phyloP scores from a whole-genome alignment of 2,113 vertebrate genomes.

The Psilopogon haemacephalus region DNA sequence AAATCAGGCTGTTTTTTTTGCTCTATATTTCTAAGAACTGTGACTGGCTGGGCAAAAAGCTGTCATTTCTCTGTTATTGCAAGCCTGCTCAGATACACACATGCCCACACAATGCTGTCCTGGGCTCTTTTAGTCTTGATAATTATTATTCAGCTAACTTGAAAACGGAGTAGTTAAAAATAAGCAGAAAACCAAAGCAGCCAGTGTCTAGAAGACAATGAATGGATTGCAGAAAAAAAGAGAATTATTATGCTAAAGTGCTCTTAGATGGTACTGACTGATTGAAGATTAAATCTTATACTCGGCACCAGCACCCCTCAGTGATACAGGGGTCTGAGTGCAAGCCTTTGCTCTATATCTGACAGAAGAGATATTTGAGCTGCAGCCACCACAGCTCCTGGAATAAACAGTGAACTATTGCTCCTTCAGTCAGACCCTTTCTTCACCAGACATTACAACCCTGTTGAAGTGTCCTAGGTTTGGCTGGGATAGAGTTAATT shows the following conservation, averaged over 20 bases:
- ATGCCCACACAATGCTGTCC: neutral
- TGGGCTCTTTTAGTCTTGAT: neutral
- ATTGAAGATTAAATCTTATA: neutral
- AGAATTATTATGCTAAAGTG: neutral
- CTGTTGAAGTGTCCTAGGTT: neutral
- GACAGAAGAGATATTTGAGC: neutral
- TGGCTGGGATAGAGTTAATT: neutral
- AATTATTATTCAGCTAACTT: neutral
- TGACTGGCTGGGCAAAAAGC: neutral
- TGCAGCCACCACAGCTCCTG: neutral
- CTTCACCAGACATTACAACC: neutral
- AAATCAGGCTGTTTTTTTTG: neutral
- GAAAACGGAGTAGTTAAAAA: neutral
- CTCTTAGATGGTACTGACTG: neutral
- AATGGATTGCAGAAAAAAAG: neutral
- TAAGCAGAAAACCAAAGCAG: neutral
- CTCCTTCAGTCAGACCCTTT: neutral
- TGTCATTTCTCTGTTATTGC: neutral
- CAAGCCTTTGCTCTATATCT: neutral
- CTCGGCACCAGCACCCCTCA: neutral
- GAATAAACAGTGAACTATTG: neutral
- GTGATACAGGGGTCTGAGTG: neutral
- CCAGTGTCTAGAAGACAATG: neutral
- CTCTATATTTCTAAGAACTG: neutral
- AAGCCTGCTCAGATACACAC: neutral